A percentile compares a stretch with the other conserved stretches of the same genome.
Evolutionary conservation across 2,888 invertebrate species (phyloP).

Genomic region (Aproaerema taeniolella): DNA sequence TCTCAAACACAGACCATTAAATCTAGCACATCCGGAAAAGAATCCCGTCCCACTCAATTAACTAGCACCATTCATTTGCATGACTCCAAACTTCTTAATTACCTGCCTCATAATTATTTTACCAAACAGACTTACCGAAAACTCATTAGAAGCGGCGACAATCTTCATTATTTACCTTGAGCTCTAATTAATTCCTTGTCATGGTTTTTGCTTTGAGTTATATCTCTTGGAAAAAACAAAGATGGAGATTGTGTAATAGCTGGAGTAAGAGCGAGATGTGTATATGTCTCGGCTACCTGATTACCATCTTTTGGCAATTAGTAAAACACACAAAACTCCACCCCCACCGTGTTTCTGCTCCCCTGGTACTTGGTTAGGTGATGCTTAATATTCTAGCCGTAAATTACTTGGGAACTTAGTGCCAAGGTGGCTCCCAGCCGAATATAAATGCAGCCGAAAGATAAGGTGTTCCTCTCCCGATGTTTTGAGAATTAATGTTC

Average conservation of each 20-base stretch:
- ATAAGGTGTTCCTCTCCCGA: constrained; percentile 49
- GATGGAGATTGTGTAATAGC: constrained; percentile 29
- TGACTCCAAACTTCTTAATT: constrained; percentile 62
- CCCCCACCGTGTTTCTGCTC: constrained; percentile 71
- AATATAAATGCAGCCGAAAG: constrained; percentile 56
- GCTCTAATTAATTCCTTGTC: constrained; percentile 78
- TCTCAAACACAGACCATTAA: constrained; percentile 10
- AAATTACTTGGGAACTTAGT: constrained; percentile 74
- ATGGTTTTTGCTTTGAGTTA: constrained; percentile 77
- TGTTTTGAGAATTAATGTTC: constrained; percentile 32
- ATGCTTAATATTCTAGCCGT: constrained; percentile 73
- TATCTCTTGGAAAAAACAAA: constrained; percentile 47
- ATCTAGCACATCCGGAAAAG: constrained; percentile 15
- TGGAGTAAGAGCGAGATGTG: constrained; percentile 35
- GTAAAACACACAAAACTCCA: constrained; percentile 81
- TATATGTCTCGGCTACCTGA: constrained; percentile 60
- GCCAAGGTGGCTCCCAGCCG: constrained; percentile 57
- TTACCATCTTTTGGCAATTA: constrained; percentile 80
- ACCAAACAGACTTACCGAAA: constrained; percentile 51
- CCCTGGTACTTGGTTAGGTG: constrained; percentile 76
- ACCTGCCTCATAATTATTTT: constrained; percentile 67
- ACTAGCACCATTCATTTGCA: constrained; percentile 37
- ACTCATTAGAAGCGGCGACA: constrained; percentile 72
- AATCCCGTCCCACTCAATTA: constrained; percentile 46
- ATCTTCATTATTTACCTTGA: constrained; percentile 77